These are phyloP conservation scores for Anguilla japonica DNA, from an alignment of 2,113 vertebrate genomes.

Conservation along the genomic window DNA sequence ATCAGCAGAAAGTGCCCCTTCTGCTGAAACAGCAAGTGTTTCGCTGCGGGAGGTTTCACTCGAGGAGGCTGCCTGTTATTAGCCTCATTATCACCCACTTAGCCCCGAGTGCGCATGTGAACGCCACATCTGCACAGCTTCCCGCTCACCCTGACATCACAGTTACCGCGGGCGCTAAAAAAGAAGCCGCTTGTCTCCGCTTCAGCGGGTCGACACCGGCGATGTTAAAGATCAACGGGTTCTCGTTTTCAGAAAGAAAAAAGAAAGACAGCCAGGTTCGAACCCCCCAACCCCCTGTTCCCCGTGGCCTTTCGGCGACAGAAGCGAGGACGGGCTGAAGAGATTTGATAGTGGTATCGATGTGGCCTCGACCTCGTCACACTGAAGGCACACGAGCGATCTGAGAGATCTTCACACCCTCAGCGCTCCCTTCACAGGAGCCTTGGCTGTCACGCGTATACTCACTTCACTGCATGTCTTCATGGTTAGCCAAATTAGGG, in stretches of 20 bases:
- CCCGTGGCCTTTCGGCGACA: not conserved
- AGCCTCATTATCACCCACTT: not conserved
- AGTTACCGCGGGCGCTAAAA: not conserved
- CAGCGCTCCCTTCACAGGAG: not conserved
- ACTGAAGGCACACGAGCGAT: not conserved
- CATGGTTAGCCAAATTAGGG: not conserved
- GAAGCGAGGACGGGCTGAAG: not conserved
- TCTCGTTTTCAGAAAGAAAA: not conserved
- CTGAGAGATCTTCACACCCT: not conserved
- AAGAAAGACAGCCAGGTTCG: not conserved
- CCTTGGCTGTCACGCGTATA: not conserved
- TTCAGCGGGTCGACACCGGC: not conserved
- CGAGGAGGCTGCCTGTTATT: not conserved
- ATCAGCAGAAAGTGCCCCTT: not conserved
- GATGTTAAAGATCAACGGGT: not conserved
- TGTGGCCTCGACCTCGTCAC: not conserved
- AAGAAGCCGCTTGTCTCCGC: not conserved
- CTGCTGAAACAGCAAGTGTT: not conserved
- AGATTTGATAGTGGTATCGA: not conserved
- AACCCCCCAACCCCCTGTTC: not conserved
- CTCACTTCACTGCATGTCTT: not conserved
- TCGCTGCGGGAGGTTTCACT: not conserved
- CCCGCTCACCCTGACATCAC: not conserved
- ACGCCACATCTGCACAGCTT: not conserved
- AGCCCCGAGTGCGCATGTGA: not conserved